Base-by-base conservation (phyloP, 2,888 invertebrate species). In the Cryptocephalus primarius region DNA sequence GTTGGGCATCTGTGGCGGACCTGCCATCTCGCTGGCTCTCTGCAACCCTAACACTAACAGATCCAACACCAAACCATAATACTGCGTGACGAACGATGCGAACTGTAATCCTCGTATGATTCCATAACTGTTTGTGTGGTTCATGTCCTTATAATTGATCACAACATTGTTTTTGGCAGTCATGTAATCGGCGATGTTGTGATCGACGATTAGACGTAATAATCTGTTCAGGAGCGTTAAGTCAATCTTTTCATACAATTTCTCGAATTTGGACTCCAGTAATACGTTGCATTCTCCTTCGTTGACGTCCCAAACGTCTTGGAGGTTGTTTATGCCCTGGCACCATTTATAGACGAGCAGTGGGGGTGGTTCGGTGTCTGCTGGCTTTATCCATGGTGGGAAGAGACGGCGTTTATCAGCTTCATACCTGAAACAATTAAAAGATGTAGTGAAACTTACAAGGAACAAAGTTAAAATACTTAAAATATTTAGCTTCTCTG, bases 101-200 rank as follows among this genome's bases (percentile, higher is more conserved):
- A 99, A 99, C 70, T 99, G 99, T 11, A 99, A 76, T n/a, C 99
- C 99, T 32, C 60, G 46, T 44, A 69, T 70, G 13, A 69, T 69
- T 42, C 99, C 99, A 68, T 99, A 99, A 60, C 96, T 95, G 80
- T 99, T 99, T 0, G 96, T 97, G 71, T 99, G 99, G 72, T 99
- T 99, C 99, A 99, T 99, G 68, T 99, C 99, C 77, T 97, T 99
- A 73, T 99, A 99, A 72, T 97, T 99, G 55, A 99, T 97, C 45
- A 96, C 92, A n/a, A 99, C 95, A 74, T 99, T 99, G 72, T 99
- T 99, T 72, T 99, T 99, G 2, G 99, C 96, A 0, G 99, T 97
- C 96, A 99, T 99, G 73, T 99, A 99, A 80, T 99, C 99, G 57
- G 99, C 99, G 64, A 99, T 99, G 70, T 99, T 99, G 72, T 99